Base-by-base conservation (phyloP, 2,113 vertebrate genomes). In the Uria aalge region DNA sequence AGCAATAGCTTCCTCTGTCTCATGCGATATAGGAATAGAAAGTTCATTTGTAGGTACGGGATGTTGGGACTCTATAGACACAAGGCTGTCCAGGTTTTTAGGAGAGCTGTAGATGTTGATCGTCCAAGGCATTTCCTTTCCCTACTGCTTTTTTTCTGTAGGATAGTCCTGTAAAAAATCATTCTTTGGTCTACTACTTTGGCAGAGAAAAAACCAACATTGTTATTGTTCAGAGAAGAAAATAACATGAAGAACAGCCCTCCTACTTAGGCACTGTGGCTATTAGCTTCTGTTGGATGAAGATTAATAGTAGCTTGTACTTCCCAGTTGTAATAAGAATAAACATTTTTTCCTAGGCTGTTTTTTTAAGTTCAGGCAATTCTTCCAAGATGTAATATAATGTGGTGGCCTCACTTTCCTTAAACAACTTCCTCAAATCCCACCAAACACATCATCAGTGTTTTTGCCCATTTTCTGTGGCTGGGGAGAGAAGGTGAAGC, bases 291-390 rank as follows among this genome's bases (percentile, higher is more conserved):
- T 76, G 6, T 88, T 93, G 78, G 45, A 64, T 88, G 57, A 85
- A 67, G 66, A 79, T 60, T 79, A 84, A 67, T 43, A 78, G 71
- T 64, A 90, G 50, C 26, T 90, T 90, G 23, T 76, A 85, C 53
- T 68, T 74, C 29, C 32, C 29, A 45, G 50, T 30, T 66, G 15
- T 32, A 62, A 21, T 45, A 56, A 80, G 30, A 91, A 55, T n/a
- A 78, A 88, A 66, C 22, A 23, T 24, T 94, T 91, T 91, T 77
- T 85, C 48, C n/a, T 85, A 36, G 43, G 13, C 40, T 82, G 29
- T 48, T 76, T 73, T 73, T 75, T 52, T 23, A 88, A 43, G 5
- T 78, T 89, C 18, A 52, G 40, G 34, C 21, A 62, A 20, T 73
- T 91, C 50, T 81, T 32, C 24, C 15, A 62, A 43, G 40, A 21